A percentile compares a stretch with the other conserved stretches of the same genome.
phyloP scores from a whole-genome alignment of 2,797 vertebrate species.

The Cichlasoma orientale region DNA sequence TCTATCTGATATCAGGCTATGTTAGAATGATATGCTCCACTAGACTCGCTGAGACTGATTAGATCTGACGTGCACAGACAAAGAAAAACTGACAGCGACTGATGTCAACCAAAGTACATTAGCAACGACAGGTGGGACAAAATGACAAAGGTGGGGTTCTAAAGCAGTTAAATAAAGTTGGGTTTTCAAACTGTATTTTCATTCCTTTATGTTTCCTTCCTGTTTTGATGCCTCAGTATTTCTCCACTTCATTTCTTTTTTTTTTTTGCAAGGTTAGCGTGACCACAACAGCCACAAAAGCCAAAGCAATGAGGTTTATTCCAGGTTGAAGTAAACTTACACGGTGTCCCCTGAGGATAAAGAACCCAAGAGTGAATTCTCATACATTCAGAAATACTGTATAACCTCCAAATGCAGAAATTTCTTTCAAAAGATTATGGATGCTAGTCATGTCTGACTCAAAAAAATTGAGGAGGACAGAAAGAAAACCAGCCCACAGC shows the following conservation, averaged over 20 bases:
- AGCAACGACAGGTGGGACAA: slow-evolving; percentile 36
- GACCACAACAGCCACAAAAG: neutral
- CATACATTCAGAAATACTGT: neutral
- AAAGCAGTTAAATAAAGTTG: slow-evolving; percentile 11
- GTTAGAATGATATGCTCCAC: slow-evolving; percentile 32
- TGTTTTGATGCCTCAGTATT: neutral
- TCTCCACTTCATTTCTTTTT: neutral
- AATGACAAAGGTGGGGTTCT: slow-evolving; percentile 7
- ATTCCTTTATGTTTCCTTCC: slow-evolving; percentile 1
- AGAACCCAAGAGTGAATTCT: neutral
- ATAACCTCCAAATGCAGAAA: neutral
- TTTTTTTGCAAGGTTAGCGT: neutral
- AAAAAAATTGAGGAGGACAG: too few relatives aligned
- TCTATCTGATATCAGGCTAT: slow-evolving; percentile 3
- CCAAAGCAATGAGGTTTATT: neutral
- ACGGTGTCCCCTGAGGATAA: neutral
- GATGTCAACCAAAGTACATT: slow-evolving; percentile 41
- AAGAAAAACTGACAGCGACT: slow-evolving; percentile 53
- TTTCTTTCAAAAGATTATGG: neutral
- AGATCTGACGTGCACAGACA: slow-evolving; percentile 44
- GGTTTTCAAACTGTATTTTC: slow-evolving; percentile 24
- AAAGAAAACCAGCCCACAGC: too few relatives aligned
- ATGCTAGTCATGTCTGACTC: neutral
- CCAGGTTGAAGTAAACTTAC: neutral
- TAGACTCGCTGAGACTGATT: slow-evolving; percentile 43